Base-by-base conservation (phyloP, 2,113 vertebrate species). In the Gallinago jamesoni region DNA sequence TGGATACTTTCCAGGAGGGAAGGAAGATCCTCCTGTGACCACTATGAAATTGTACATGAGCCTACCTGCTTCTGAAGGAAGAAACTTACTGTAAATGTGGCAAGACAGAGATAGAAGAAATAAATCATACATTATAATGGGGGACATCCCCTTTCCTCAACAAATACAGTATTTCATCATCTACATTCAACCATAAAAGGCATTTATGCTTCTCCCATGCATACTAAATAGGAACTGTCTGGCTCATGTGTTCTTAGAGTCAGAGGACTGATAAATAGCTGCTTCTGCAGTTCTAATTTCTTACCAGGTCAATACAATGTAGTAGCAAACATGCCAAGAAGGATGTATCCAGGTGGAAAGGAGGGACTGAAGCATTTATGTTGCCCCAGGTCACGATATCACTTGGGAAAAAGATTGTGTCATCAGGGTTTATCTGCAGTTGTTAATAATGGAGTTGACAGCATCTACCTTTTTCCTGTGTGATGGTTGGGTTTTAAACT, bases 1-100 rank as follows among this genome's bases (percentile, higher is more conserved):
- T 96, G 94, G 97, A 93, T 88, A 21, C 47, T 84, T 95, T 97
- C 93, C 96, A 96, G 68, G 53, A 96, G 37, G 53, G 45, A 93
- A 76, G 83, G 88, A 96, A 97, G 96, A 94, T 70, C 63, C 30
- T 76, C 66, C 37, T 69, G 55, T 88, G 62, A 70, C 25, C 81
- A 86, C 47, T 57, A 63, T 56, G 43, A 39, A 94, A 68, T 79
- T 95, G 87, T 62, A 73, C 67, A 93, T 90, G 95, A 96, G 93
- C 27, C 28, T 73, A 87, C 53, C 47, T 81, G 57, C 75, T 88
- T 91, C 62, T 43, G 4, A 80, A 83, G 35, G 69, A 94, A 92
- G 45, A 63, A 77, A 66, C 5, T 45, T 91, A 70, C 48, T 63
- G 69, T 92, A 81, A 86, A 87, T 67, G 37, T 28, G 63, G 50